Percentiles rank a stretch among this genome's conserved stretches.
Evolutionary conservation across 2,888 invertebrate species (phyloP).

Genomic region (Mythimna loreyi): DNA sequence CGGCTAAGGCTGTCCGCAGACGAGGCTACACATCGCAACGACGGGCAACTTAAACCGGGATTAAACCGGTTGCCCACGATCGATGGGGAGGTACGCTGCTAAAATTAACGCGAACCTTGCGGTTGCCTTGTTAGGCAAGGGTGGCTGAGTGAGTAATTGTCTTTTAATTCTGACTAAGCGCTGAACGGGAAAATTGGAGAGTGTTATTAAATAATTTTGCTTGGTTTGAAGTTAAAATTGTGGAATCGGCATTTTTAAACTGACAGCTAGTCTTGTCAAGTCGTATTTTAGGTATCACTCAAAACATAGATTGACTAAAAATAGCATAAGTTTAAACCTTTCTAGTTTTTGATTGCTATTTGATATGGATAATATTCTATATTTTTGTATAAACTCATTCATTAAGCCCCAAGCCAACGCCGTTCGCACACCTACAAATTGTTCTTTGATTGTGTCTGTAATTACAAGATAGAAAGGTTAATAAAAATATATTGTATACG

Average conservation of each 20-base stretch:
- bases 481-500: too few species aligned
- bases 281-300: too few species aligned
- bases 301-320: too few species aligned
- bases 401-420: too few species aligned
- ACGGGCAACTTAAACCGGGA: constrained; percentile 51
- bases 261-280: neutral
- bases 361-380: too few species aligned
- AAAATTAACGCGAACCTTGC: constrained; percentile 62
- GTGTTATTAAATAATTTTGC: constrained; percentile 38
- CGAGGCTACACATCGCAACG: constrained; percentile 41
- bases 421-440: too few species aligned
- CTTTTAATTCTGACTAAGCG: constrained; percentile 54
- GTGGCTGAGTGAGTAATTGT: constrained; percentile 54
- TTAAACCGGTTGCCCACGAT: constrained; percentile 55
- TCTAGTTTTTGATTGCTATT: too few species aligned
- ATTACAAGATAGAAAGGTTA: too few species aligned
- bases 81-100: constrained; percentile 55
- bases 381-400: too few species aligned
- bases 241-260: neutral
- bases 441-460: too few species aligned
- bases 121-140: constrained; percentile 55
- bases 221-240: constrained; percentile 5
- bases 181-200: constrained; percentile 26
- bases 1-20: constrained; percentile 35
- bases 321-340: too few species aligned